phyloP scores from a whole-genome alignment of 2,113 vertebrate genomes.

The Glaucomys volans region DNA sequence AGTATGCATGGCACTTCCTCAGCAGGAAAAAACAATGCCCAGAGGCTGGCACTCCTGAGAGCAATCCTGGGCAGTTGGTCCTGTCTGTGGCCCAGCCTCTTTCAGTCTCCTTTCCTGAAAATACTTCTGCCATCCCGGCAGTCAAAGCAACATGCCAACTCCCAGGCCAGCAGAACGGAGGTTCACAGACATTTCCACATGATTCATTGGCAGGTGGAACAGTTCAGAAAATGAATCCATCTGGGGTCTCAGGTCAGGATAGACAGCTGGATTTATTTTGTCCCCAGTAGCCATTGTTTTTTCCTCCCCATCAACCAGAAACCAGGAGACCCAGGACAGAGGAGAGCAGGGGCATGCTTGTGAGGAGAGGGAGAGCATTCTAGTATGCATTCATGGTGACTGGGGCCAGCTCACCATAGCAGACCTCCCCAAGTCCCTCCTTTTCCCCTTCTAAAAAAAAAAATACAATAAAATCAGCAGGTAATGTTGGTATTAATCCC shows the following conservation, averaged over 20 bases:
- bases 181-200: not conserved
- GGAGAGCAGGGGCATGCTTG: not conserved
- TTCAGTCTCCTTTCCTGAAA: conserved; percentile 14
- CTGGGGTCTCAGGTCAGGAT: not conserved
- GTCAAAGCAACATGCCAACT: not conserved
- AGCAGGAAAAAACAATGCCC: not conserved
- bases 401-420: not conserved
- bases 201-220: not conserved
- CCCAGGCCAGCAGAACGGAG: not conserved
- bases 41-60: not conserved
- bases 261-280: not conserved
- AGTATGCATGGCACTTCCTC: too few relatives aligned
- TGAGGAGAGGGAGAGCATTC: not conserved
- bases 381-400: not conserved
- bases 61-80: too few relatives aligned
- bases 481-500: conserved; percentile 69
- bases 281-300: not conserved
- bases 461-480: conserved; percentile 67
- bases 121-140: not conserved
- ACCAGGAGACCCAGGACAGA: not conserved
- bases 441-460: not conserved
- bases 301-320: not conserved
- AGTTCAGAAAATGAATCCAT: not conserved
- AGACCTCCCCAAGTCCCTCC: not conserved
- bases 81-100: not conserved